Evolutionary conservation across 2,888 invertebrate genomes (phyloP).

Genomic region (Deilephila porcellus): DNA sequence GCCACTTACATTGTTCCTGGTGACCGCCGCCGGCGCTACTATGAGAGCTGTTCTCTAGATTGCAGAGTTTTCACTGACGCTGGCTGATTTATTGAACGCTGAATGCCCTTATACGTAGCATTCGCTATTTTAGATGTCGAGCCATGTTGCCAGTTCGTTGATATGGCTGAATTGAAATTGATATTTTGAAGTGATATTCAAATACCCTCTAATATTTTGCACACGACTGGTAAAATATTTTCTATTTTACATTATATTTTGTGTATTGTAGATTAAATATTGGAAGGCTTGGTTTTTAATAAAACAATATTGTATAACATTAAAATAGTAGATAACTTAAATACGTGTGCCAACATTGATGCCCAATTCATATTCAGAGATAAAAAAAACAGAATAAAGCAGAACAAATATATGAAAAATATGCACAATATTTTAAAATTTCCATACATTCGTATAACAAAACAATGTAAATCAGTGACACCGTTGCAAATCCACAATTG

Average conservation of each 20-base stretch:
- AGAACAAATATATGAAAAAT: neutral
- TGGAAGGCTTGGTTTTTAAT: too few species aligned
- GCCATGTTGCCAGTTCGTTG: neutral
- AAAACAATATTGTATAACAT: too few species aligned
- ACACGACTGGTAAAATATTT: too few species aligned
- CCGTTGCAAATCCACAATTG: constrained; percentile 21
- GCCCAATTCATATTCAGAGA: neutral
- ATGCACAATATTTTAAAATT: neutral
- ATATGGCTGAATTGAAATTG: constrained; percentile 7
- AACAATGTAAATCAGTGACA: constrained; percentile 21
- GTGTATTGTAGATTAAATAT: too few species aligned
- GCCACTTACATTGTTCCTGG: constrained; percentile 15
- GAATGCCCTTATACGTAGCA: neutral
- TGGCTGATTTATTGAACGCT: constrained; percentile 1
- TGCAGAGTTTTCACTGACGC: constrained; percentile 22
- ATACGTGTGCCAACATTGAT: too few species aligned
- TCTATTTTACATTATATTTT: too few species aligned
- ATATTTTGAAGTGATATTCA: constrained; percentile 4
- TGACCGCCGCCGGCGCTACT: constrained; percentile 35
- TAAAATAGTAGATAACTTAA: too few species aligned
- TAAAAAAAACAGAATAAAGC: neutral
- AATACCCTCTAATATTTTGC: neutral
- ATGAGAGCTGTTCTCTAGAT: neutral
- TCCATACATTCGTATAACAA: neutral
- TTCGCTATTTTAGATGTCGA: constrained; percentile 1